A percentile compares a stretch with the other conserved stretches of the same genome.
These are phyloP conservation scores for Thecocarcelia acutangulata DNA, from an alignment of 2,888 invertebrate genomes.

Conservation along the genomic window DNA sequence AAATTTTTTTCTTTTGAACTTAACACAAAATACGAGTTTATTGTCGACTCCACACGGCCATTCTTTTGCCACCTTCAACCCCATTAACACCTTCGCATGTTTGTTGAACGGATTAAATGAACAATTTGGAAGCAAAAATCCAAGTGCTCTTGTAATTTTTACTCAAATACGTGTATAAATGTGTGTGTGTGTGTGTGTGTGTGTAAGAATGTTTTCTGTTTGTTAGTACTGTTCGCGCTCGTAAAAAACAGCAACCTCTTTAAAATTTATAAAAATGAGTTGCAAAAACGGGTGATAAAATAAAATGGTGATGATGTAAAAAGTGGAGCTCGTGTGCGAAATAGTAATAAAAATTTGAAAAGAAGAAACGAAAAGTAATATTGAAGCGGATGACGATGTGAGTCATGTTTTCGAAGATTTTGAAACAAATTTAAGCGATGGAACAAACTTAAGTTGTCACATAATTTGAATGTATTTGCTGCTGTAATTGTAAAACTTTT, in stretches of 20 bases:
- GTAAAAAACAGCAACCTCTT: constrained; percentile 25
- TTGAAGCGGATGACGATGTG: constrained; percentile 44
- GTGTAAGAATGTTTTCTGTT: not conserved
- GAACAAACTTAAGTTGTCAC: constrained; percentile 55
- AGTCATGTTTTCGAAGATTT: constrained; percentile 59
- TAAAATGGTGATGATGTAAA: constrained; percentile 5
- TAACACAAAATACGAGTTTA: no score
- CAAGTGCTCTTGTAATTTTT: not conserved
- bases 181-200: not conserved
- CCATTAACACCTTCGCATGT: not conserved
- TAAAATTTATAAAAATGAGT: constrained; percentile 30
- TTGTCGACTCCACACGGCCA: no score
- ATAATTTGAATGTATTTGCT: not conserved
- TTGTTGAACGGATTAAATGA: constrained; percentile 36
- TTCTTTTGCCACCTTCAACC: no score
- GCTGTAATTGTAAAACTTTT: constrained; percentile 12
- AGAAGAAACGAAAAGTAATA: not conserved
- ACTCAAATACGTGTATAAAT: no score
- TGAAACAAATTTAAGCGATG: constrained; percentile 59
- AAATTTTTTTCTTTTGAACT: no score
- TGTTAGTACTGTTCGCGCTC: constrained; percentile 20
- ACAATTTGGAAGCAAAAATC: constrained; percentile 25
- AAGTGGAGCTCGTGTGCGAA: constrained; percentile 13
- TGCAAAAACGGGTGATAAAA: constrained; percentile 10
- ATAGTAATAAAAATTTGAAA: constrained; percentile 18